phyloP scores from a whole-genome alignment of 2,888 invertebrate genomes.

The Euzophera pinguis region DNA sequence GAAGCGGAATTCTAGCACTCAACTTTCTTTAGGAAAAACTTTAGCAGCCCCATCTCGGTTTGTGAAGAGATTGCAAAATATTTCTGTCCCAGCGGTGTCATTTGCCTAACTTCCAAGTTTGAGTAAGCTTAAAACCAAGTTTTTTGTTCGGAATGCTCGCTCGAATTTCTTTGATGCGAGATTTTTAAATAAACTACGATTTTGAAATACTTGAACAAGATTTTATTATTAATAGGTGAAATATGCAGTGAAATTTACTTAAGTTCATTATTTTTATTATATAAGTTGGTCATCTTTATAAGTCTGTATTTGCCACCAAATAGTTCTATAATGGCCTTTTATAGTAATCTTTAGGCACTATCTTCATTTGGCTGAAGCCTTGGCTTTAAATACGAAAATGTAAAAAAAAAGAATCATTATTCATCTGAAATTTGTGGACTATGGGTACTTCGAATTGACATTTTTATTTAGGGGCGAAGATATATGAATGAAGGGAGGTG shows the following conservation, averaged over 20 bases:
- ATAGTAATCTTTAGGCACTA: too few relatives aligned
- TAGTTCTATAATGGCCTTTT: too few relatives aligned
- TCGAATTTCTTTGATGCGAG: slow-evolving; percentile 39
- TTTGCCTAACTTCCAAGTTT: slow-evolving; percentile 70
- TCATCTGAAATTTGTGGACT: not conserved
- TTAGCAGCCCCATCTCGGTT: slow-evolving; percentile 52
- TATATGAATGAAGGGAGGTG: slow-evolving; percentile 35
- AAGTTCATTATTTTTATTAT: too few relatives aligned
- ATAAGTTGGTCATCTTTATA: too few relatives aligned
- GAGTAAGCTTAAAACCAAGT: slow-evolving; percentile 68
- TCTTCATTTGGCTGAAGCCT: too few relatives aligned
- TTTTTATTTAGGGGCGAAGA: slow-evolving; percentile 36
- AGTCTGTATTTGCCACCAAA: too few relatives aligned
- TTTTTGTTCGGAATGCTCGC: slow-evolving; percentile 46
- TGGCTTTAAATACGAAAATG: not conserved
- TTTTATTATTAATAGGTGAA: not conserved
- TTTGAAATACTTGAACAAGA: slow-evolving; percentile 26
- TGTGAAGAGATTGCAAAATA: slow-evolving; percentile 65
- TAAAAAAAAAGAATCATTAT: not conserved
- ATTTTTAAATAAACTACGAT: slow-evolving; percentile 44
- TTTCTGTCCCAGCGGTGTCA: slow-evolving; percentile 68
- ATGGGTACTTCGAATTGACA: slow-evolving; percentile 28
- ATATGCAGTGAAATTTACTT: too few relatives aligned
- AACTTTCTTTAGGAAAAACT: slow-evolving; percentile 57
- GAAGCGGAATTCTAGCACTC: slow-evolving; percentile 13